Evolutionary conservation across 2,888 invertebrate species (phyloP), one percentile per base, ranked within the genome.

Genomic region (Apodemia duryi): DNA sequence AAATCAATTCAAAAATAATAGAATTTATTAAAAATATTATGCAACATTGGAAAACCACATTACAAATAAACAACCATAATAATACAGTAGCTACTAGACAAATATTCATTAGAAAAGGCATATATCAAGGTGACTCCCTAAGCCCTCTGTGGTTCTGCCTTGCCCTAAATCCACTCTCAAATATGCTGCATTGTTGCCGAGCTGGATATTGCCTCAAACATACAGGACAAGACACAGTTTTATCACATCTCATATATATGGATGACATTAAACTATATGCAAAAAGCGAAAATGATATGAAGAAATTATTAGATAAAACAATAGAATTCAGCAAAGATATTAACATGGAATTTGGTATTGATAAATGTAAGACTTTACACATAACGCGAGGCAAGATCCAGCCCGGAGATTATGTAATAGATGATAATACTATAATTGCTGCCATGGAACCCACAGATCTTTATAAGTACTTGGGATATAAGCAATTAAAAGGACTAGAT

Each of bases 111-210:
- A 60, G 60, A 29, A 64, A 60, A 46, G 46, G 64, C n/a, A 64
- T 64, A 11, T 65, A 65, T 21, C 62, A 65, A 65, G 60, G 62
- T n/a, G 65, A 65, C 32, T 63, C 66, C 6, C 61, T 67, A 5
- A 69, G 67, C 38, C 66, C 66, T 5, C 43, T 69, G 9, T 69
- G 68, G 68, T 70, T 70, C 54, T 70, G 68, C 28, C 49, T 70
- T 2, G 66, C 69, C 29, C 2, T 43, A 67, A 68, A 69, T 41
- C 69, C 69, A 13, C 60, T 70, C 6, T 66, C 69, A 7, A 46
- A 66, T 38, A 41, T 64, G 9, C 51, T 67, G 11, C 61, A 65
- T 54, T 11, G 28, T 2, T 38, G 21, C 32, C 13, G 28, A n/a
- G 13, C 32, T 2, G 70, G 70, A 62, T 70, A 69, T 52, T n/a